Evolutionary conservation across 2,113 vertebrate species (phyloP), one percentile per base, ranked within the genome.

Genomic region (Callorhinus ursinus): DNA sequence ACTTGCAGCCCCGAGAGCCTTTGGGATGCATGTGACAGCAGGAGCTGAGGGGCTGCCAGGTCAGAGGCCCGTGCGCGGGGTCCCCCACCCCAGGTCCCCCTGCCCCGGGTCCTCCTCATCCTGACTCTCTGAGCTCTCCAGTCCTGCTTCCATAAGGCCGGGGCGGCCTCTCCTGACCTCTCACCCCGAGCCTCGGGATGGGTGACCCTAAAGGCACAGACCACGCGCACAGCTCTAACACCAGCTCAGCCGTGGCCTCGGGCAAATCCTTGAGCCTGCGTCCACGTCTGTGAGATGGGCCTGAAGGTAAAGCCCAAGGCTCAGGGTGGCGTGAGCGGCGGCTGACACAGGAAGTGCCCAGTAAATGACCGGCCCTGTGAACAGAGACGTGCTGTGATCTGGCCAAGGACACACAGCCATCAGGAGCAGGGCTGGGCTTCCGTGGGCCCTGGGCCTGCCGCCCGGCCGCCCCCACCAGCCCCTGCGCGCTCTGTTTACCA

Each of bases 191-290:
- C 55, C 76, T 1, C 1, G 28, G 77, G 26, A 13, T 18, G 22
- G 61, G 72, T 6, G 2, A 33, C 36, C 3, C 12, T 42, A 0
- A 39, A n/a, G 49, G 28, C 5, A 67, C 18, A 22, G 51, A 33
- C 10, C 4, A 0, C n/a, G 19, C 18, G 5, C 9, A 21, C 9
- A 21, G 39, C n/a, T 49, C 31, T 8, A 0, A 5, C 2, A 2
- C 93, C 76, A 42, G 74, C 59, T 21, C 18, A 49, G 59, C 36
- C 18, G 1, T 7, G 59, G 33, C 46, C 36, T 84, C 28, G 6
- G 31, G 24, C 42, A 65, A 12, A 24, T 36, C 9, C 8, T 69
- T 10, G 24, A 63, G 42, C 59, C 26, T 16, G 9, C 3, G 11
- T 87, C 7, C 28, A 11, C 5, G 4, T 3, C 33, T 39, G 31